These are phyloP conservation scores for Papilio machaon DNA, from an alignment of 1,140 invertebrate species.

Conservation along the genomic window DNA sequence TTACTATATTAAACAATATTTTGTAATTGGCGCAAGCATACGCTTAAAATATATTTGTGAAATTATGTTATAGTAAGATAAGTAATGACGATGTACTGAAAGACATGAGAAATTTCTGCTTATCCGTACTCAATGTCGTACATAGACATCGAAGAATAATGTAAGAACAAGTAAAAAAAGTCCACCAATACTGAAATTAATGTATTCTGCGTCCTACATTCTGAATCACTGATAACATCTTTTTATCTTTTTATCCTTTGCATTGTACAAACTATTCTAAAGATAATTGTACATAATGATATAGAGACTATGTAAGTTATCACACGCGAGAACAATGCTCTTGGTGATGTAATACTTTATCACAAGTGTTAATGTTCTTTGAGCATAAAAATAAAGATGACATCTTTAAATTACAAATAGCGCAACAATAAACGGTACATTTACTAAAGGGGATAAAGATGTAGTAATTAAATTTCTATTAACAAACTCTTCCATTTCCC, in stretches of 20 bases:
- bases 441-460: background rate
- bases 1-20: background rate
- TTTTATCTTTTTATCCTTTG: slow-evolving; percentile 1
- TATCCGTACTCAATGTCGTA: too few species aligned
- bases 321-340: background rate
- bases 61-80: too few species aligned
- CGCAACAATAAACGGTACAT: background rate
- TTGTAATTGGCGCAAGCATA: background rate
- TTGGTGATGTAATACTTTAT: slow-evolving; percentile 11
- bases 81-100: too few species aligned
- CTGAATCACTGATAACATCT: background rate
- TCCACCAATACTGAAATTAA: too few species aligned
- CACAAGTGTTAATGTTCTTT: slow-evolving; percentile 14
- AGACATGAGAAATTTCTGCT: too few species aligned
- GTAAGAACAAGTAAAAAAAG: too few species aligned
- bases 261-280: background rate
- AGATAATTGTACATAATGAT: background rate
- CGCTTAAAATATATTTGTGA: background rate
- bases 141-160: too few species aligned
- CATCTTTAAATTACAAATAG: background rate
- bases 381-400: slow-evolving; percentile 15
- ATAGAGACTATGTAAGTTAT: slow-evolving; percentile 7
- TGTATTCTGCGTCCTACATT: background rate
- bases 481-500: background rate
- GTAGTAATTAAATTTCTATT: background rate